These are phyloP conservation scores for Hirtodrosophila trivittata DNA, from an alignment of 2,888 invertebrate species.

Conservation along the genomic window DNA sequence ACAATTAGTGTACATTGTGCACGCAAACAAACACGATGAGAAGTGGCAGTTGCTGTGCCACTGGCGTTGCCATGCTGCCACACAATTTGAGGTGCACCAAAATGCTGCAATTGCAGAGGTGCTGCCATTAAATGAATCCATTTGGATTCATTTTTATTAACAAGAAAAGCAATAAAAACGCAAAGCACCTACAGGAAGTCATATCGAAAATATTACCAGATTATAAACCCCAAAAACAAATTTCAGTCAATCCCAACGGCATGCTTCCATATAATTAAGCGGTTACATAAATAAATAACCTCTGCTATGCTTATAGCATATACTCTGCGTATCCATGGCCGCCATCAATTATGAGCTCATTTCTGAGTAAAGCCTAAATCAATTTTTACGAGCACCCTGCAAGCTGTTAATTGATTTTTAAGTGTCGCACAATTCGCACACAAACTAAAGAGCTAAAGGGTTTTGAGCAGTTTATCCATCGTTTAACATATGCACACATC, in stretches of 20 bases:
- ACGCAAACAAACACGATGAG: conserved; percentile 43
- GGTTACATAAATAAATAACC: too few relatives aligned
- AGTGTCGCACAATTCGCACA: conserved; percentile 49
- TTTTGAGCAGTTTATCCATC: conserved; percentile 7
- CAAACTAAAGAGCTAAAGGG: conserved; percentile 7
- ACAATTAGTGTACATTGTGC: conserved; percentile 71
- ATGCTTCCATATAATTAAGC: too few relatives aligned
- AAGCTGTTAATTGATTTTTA: conserved; percentile 69
- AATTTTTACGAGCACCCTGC: conserved; percentile 27
- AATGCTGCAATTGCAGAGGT: conserved; percentile 40
- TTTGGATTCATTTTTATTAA: conserved; percentile 40
- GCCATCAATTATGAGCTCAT: conserved; percentile 45
- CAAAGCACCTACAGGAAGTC: neutral
- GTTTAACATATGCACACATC: conserved; percentile 3
- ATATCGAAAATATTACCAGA: neutral
- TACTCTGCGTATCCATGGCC: neutral
- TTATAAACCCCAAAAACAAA: neutral
- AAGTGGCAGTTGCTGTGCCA: conserved; percentile 13
- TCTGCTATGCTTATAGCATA: conserved; percentile 1
- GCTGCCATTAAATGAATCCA: conserved; percentile 40
- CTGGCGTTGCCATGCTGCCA: conserved; percentile 47
- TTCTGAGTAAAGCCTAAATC: conserved; percentile 29
- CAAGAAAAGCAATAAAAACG: conserved; percentile 23
- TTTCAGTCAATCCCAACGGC: too few relatives aligned
- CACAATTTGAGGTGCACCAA: conserved; percentile 55